phyloP scores from a whole-genome alignment of 2,888 invertebrate genomes.

The Drosophila barbarae region DNA sequence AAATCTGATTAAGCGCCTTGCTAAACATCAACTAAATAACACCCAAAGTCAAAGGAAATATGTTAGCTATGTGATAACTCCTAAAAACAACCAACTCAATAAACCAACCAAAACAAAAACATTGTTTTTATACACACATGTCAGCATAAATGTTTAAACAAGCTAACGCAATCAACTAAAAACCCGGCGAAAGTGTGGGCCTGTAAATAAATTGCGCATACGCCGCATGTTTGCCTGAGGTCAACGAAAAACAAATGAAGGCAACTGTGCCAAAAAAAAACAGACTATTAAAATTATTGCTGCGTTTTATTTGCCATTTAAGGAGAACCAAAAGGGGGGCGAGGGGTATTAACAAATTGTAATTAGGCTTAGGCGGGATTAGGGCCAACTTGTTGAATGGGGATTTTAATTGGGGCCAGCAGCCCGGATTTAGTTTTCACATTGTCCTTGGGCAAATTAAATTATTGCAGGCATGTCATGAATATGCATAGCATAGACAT shows the following conservation, averaged over 20 bases:
- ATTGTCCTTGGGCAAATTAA: slow-evolving; percentile 41
- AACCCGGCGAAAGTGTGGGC: slow-evolving; percentile 12
- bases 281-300: slow-evolving; percentile 62
- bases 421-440: slow-evolving; percentile 53
- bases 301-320: slow-evolving; percentile 61
- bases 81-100: background rate
- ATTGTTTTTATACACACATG: slow-evolving; percentile 22
- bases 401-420: slow-evolving; percentile 28
- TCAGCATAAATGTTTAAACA: slow-evolving; percentile 55
- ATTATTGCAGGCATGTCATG: slow-evolving; percentile 42
- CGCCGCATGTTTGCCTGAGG: slow-evolving; percentile 54
- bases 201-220: slow-evolving; percentile 67
- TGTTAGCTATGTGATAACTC: background rate
- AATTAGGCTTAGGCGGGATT: slow-evolving; percentile 67
- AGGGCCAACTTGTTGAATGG: slow-evolving; percentile 54
- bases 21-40: background rate
- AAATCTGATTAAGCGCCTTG: background rate
- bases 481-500: slow-evolving; percentile 15
- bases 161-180: slow-evolving; percentile 45
- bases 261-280: slow-evolving; percentile 24
- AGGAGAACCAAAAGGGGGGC: slow-evolving; percentile 10
- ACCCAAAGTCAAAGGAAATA: background rate
- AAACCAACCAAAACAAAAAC: background rate
- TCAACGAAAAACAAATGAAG: slow-evolving; percentile 22
- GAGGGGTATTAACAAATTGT: slow-evolving; percentile 48